Evolutionary conservation across 2,888 invertebrate genomes (phyloP).

Genomic region (Caenorhabditis sinica): DNA sequence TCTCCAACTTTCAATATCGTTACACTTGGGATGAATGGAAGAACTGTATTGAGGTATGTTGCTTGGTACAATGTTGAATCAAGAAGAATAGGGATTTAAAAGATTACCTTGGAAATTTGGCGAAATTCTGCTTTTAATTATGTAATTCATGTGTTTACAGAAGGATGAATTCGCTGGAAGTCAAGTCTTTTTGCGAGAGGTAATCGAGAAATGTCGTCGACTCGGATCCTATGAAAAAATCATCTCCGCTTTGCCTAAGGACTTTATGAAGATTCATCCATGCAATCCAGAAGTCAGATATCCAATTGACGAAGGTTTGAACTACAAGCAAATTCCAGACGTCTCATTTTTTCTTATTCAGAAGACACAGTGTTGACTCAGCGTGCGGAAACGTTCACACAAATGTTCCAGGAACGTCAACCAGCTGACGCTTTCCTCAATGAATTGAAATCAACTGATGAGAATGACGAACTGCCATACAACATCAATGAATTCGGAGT

Average conservation of each 20-base stretch:
- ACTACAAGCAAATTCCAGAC: background rate
- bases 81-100: background rate
- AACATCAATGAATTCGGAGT: slow-evolving; percentile 97
- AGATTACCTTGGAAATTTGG: too few species aligned
- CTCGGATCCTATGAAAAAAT: slow-evolving; percentile 96
- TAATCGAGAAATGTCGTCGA: slow-evolving; percentile 91
- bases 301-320: slow-evolving; percentile 76
- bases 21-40: slow-evolving; percentile 92
- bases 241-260: slow-evolving; percentile 93
- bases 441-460: slow-evolving; percentile 86
- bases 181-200: slow-evolving; percentile 95
- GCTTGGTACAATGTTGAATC: background rate
- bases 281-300: slow-evolving; percentile 88
- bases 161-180: slow-evolving; percentile 88
- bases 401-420: slow-evolving; percentile 70
- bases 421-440: slow-evolving; percentile 71
- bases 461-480: slow-evolving; percentile 86
- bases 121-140: background rate
- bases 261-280: slow-evolving; percentile 92
- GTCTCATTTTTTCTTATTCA: slow-evolving; percentile 20
- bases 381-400: slow-evolving; percentile 64
- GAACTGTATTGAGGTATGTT: slow-evolving; percentile 82
- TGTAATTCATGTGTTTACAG: slow-evolving; percentile 49
- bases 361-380: slow-evolving; percentile 25
- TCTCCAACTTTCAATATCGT: slow-evolving; percentile 98